Percentiles rank a stretch among this genome's conserved stretches.
Evolutionary conservation across 2,888 invertebrate species (phyloP).

Genomic region (Ophion ellenae): DNA sequence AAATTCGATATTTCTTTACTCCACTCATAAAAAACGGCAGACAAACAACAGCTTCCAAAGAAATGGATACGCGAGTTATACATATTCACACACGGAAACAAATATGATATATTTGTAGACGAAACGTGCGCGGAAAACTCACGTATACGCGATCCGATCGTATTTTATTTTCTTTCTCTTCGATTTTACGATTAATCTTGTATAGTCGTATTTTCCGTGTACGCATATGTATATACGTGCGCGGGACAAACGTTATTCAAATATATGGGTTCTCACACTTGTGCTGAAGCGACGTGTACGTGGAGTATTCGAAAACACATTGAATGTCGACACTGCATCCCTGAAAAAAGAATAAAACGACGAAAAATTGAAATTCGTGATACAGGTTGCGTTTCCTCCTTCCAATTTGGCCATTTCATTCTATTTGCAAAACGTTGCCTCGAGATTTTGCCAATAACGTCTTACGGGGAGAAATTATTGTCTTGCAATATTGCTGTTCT

Average conservation of each 20-base stretch:
- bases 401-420: no score
- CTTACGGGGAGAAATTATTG: not conserved
- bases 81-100: no score
- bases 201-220: no score
- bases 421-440: no score
- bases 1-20: no score
- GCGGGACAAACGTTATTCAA: not conserved
- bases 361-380: slow-evolving; percentile 13
- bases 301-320: slow-evolving; percentile 89
- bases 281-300: slow-evolving; percentile 95
- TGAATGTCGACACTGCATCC: slow-evolving; percentile 88
- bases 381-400: not conserved
- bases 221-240: not conserved
- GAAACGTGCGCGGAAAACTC: no score
- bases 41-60: no score
- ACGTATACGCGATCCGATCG: no score
- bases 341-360: slow-evolving; percentile 83
- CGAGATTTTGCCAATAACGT: no score
- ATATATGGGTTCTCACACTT: slow-evolving; percentile 87
- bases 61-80: no score
- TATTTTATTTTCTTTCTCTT: not conserved
- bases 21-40: no score
- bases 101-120: no score
- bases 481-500: not conserved
- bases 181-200: not conserved